Percentiles rank a stretch among this genome's conserved stretches.
Conservation (phyloP, 2,113 vertebrate genomes). For the Tor tambroides region DNA sequence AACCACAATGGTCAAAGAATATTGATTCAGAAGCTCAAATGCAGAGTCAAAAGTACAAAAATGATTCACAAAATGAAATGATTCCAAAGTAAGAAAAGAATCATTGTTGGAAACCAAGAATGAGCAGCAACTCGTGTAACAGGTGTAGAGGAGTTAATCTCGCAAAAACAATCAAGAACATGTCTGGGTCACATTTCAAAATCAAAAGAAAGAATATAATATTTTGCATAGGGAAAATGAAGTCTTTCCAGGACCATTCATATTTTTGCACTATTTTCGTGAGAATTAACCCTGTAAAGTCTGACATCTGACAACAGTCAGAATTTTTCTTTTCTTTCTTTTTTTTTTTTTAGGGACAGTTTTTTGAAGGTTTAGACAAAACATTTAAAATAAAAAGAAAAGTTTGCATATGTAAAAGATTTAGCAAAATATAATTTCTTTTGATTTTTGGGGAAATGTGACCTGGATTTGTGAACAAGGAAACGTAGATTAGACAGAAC, state of each 20-base stretch:
- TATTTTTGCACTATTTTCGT: not conserved
- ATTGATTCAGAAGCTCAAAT: slow-evolving; percentile 10
- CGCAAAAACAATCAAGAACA: not conserved
- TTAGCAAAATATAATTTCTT: not conserved
- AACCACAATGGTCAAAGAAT: not conserved
- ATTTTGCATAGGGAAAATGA: not conserved
- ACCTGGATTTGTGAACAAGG: not conserved
- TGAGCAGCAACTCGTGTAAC: not conserved
- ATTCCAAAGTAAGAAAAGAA: not conserved
- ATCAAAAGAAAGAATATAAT: not conserved
- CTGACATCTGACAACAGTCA: no score
- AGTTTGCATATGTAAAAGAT: not conserved
- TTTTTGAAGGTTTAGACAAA: no score
- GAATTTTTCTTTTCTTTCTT: no score
- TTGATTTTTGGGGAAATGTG: not conserved
- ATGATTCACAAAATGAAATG: not conserved
- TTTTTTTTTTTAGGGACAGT: no score
- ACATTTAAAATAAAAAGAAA: no score
- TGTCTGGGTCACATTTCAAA: not conserved
- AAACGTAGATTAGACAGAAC: not conserved
- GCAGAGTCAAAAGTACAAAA: not conserved
- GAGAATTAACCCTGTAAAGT: no score
- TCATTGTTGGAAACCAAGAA: not conserved
- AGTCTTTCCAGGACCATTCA: not conserved
- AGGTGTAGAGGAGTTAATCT: not conserved